phyloP scores from a whole-genome alignment of 2,113 vertebrate species.

The Psittacus erithacus region DNA sequence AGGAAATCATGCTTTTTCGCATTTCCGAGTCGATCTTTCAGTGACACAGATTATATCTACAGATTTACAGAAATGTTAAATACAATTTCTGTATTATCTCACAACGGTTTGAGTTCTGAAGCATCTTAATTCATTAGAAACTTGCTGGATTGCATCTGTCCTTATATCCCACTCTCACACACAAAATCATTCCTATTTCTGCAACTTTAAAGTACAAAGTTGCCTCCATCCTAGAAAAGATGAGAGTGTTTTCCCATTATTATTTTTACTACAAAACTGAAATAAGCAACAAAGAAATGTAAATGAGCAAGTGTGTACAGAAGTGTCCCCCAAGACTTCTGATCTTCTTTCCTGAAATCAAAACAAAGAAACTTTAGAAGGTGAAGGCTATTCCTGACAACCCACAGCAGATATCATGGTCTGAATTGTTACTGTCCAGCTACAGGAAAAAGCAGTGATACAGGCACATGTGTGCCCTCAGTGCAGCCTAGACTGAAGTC shows the following conservation, averaged over 20 bases:
- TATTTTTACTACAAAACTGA: not conserved
- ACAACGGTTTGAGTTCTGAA: not conserved
- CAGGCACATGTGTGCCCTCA: fast-evolving
- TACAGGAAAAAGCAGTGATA: not conserved
- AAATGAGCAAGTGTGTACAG: not conserved
- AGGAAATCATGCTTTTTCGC: not conserved
- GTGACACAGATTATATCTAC: not conserved
- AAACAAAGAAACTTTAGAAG: not conserved
- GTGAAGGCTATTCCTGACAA: not conserved
- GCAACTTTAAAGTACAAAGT: not conserved
- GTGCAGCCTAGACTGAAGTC: not conserved
- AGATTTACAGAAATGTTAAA: not conserved
- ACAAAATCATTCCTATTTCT: not conserved
- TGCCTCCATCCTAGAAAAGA: not conserved
- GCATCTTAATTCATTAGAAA: not conserved
- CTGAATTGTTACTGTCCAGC: not conserved
- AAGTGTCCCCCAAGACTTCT: not conserved
- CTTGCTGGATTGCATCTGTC: not conserved
- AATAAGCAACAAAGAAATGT: not conserved
- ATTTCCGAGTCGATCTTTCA: not conserved
- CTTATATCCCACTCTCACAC: not conserved
- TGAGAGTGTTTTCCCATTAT: not conserved
- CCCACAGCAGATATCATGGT: not conserved
- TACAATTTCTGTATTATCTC: not conserved
- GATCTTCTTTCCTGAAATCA: not conserved